Evolutionary conservation across 2,797 vertebrate species (phyloP).

Genomic region (Sarcophilus harrisii): DNA sequence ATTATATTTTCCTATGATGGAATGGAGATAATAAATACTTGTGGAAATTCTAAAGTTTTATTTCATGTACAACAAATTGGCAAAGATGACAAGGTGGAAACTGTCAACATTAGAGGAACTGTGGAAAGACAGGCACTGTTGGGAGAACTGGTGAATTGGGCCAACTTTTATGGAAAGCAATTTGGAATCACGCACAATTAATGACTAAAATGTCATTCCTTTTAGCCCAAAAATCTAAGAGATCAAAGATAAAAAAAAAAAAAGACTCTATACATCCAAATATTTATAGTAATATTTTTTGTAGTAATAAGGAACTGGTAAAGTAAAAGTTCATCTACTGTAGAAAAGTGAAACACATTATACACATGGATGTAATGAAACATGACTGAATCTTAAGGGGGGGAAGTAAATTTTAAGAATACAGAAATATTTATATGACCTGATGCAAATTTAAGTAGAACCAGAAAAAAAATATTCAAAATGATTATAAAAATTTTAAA

Average conservation of each 20-base stretch:
- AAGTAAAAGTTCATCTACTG: neutral
- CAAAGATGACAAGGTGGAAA: neutral
- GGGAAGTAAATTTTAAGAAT: neutral
- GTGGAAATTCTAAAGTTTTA: neutral
- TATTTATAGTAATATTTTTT: neutral
- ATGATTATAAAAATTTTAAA: neutral
- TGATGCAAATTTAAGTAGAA: neutral
- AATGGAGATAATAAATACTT: neutral
- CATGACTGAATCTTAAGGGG: neutral
- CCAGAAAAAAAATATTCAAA: neutral
- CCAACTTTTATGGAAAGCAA: neutral
- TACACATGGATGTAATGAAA: neutral
- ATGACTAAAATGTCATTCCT: neutral
- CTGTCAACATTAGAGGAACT: neutral
- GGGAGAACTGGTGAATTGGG: neutral
- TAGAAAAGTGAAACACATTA: neutral
- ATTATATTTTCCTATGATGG: neutral
- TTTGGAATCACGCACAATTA: neutral
- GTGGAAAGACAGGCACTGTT: neutral
- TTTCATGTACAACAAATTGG: neutral
- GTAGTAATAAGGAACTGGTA: neutral
- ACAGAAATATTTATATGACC: neutral
- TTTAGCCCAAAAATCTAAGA: neutral
- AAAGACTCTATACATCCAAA: neutral
- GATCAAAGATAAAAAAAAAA: neutral